These are phyloP conservation scores for Baryphthengus martii DNA, from an alignment of 2,113 vertebrate genomes.

Conservation along the genomic window DNA sequence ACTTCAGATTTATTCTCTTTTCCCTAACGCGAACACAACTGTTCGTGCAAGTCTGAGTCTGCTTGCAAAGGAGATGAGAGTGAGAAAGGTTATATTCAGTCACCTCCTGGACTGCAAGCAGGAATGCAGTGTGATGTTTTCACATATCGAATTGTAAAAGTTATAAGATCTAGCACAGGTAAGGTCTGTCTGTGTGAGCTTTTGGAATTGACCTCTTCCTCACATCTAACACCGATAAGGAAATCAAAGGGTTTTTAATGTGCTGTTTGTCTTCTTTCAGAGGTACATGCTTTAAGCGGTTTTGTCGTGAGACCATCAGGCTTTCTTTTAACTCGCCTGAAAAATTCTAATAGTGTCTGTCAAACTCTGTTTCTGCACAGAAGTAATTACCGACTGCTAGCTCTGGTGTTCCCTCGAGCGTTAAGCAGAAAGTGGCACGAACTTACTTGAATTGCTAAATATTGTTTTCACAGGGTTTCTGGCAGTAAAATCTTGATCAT, in stretches of 20 bases:
- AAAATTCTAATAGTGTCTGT: slow-evolving; percentile 29
- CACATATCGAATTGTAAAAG: not conserved
- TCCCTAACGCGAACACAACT: not conserved
- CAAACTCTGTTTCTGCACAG: slow-evolving; percentile 3
- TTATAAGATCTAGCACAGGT: not conserved
- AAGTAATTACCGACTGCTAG: slow-evolving; percentile 49
- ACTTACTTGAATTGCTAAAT: slow-evolving; percentile 38
- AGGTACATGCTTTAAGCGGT: not conserved
- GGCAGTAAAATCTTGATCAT: slow-evolving; percentile 6
- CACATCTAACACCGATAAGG: not conserved
- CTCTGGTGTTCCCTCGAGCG: not conserved
- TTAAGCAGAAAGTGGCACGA: slow-evolving; percentile 39
- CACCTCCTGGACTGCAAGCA: not conserved
- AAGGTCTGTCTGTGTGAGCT: not conserved
- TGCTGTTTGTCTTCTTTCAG: not conserved
- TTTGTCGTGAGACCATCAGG: not conserved
- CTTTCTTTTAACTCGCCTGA: slow-evolving; percentile 19
- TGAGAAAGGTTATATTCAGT: not conserved
- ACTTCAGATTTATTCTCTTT: not conserved
- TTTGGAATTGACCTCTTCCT: not conserved
- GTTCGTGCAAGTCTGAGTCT: not conserved
- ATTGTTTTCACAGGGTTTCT: slow-evolving; percentile 31
- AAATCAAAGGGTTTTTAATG: not conserved
- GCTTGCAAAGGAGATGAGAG: not conserved
- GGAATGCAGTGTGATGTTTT: accelerated